Percentiles rank a stretch among this genome's conserved stretches.
phyloP scores from a whole-genome alignment of 2,797 vertebrate species.

The Botia kubotai region DNA sequence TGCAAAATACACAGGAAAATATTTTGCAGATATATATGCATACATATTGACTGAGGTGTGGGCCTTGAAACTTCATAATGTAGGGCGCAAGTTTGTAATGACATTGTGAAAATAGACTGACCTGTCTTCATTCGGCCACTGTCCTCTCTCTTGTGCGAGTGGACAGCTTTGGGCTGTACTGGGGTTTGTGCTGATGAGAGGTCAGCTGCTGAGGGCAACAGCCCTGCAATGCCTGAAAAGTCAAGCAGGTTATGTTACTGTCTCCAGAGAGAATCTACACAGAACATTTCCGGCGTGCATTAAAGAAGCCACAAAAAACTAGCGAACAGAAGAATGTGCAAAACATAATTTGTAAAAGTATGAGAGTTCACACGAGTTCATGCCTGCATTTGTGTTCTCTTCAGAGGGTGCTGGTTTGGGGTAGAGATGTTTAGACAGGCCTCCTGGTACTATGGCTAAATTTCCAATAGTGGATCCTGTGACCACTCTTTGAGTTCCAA shows the following conservation, averaged over 20 bases:
- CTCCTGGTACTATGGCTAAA: slow-evolving; percentile 67
- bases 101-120: slow-evolving; percentile 55
- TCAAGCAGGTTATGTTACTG: slow-evolving; percentile 6
- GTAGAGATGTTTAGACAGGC: slow-evolving; percentile 42
- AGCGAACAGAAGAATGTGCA: background rate
- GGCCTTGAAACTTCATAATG: slow-evolving; percentile 32
- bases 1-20: background rate
- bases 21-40: background rate
- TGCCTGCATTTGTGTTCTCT: slow-evolving; percentile 75
- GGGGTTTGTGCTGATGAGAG: slow-evolving; percentile 67
- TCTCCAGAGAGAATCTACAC: background rate
- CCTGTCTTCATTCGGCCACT: slow-evolving; percentile 58
- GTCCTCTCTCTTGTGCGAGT: slow-evolving; percentile 66
- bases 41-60: background rate
- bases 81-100: slow-evolving; percentile 6
- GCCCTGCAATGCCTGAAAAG: slow-evolving; percentile 68
- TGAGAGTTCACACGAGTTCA: slow-evolving; percentile 44
- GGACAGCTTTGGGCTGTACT: slow-evolving; percentile 64
- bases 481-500: slow-evolving; percentile 66
- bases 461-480: slow-evolving; percentile 61
- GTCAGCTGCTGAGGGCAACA: slow-evolving; percentile 68
- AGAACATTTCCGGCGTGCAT: slow-evolving; percentile 7
- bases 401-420: slow-evolving; percentile 65
- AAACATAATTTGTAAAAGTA: background rate
- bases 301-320: slow-evolving; percentile 4